Conservation (phyloP, 2,888 invertebrate species). For the Chrysolina americana region DNA sequence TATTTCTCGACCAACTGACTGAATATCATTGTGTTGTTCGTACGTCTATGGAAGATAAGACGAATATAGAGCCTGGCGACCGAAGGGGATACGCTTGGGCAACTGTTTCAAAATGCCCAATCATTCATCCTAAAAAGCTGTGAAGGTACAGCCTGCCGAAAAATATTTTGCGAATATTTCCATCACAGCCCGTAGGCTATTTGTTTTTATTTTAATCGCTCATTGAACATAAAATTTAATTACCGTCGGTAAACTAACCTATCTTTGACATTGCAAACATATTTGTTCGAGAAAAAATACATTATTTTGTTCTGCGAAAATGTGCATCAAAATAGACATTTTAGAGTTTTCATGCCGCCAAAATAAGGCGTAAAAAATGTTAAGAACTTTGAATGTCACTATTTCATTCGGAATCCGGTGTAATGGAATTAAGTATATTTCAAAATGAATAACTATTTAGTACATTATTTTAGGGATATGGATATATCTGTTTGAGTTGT, state of each 20-base stretch:
- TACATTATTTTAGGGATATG: too few relatives aligned
- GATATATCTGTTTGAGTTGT: neutral
- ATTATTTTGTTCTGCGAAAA: slow-evolving; percentile 36
- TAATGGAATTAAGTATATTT: too few relatives aligned
- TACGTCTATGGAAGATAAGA: neutral
- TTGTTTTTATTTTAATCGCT: slow-evolving; percentile 30
- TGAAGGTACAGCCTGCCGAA: slow-evolving; percentile 42
- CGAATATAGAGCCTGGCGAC: neutral
- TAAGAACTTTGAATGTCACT: slow-evolving; percentile 10
- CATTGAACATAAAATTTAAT: slow-evolving; percentile 33
- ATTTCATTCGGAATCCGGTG: neutral
- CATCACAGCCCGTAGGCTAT: slow-evolving; percentile 3
- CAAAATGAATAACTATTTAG: too few relatives aligned
- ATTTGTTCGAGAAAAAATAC: slow-evolving; percentile 35
- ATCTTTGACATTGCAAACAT: slow-evolving; percentile 39
- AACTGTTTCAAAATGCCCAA: slow-evolving; percentile 58
- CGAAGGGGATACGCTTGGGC: slow-evolving; percentile 40
- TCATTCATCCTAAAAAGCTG: slow-evolving; percentile 51
- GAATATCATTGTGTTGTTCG: neutral
- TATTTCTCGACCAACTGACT: too few relatives aligned
- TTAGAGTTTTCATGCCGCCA: slow-evolving; percentile 29
- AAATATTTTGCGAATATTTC: slow-evolving; percentile 17
- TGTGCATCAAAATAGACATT: slow-evolving; percentile 38
- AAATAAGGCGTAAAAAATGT: slow-evolving; percentile 28
- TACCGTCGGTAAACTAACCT: slow-evolving; percentile 35